These are phyloP conservation scores for Clarias platycephalus DNA, from an alignment of 2,797 vertebrate genomes.

Conservation along the genomic window DNA sequence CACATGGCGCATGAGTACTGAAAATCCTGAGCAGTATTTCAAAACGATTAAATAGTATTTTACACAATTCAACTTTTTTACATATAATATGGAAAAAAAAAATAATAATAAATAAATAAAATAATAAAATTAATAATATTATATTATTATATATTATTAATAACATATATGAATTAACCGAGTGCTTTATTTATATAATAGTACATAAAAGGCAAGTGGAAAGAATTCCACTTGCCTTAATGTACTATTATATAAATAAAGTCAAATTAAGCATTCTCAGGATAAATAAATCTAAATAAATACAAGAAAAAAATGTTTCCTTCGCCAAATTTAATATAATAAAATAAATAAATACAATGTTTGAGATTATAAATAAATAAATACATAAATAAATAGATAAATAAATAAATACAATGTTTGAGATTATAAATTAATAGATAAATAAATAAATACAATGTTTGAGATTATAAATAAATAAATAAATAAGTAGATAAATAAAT, in stretches of 20 bases:
- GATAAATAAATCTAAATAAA: background rate
- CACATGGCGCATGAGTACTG: background rate
- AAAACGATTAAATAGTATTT: background rate
- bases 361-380: no score
- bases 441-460: background rate
- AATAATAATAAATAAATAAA: background rate
- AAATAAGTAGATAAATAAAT: background rate
- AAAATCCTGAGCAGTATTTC: background rate
- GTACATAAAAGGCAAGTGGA: no score
- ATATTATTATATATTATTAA: background rate
- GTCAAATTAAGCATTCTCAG: background rate
- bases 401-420: no score
- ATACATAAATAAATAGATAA: no score
- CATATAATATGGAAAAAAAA: no score
- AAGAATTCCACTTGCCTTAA: no score
- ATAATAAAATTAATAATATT: no score
- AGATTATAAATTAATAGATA: no score
- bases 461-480: background rate
- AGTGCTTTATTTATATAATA: background rate
- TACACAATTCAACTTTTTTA: background rate
- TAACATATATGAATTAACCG: background rate
- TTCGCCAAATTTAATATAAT: background rate
- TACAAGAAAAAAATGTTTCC: no score
- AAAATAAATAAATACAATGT: background rate
- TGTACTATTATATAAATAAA: background rate